Evolutionary conservation across 2,113 vertebrate genomes (phyloP).

Genomic region (Bos taurus): DNA sequence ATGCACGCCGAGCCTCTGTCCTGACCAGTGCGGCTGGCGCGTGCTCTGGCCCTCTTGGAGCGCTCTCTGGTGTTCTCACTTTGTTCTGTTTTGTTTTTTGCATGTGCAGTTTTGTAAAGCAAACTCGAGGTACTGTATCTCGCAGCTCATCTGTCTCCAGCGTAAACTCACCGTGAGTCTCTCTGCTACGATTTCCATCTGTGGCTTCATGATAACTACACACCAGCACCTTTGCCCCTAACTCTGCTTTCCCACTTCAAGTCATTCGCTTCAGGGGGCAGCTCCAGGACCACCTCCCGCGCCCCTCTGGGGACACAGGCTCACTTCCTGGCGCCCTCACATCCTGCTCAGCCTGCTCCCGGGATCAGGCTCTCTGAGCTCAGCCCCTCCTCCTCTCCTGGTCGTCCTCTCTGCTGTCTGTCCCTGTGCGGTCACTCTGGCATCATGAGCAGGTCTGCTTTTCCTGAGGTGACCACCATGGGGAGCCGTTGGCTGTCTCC

Average conservation of each 20-base stretch:
- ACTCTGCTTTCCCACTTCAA: slow-evolving; percentile 36
- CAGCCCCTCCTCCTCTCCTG: not conserved
- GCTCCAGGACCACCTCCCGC: slow-evolving; percentile 54
- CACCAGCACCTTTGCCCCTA: slow-evolving; percentile 35
- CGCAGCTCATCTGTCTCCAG: slow-evolving; percentile 97
- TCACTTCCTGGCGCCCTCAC: not conserved
- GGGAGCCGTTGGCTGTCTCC: not conserved
- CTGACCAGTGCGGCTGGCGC: not conserved
- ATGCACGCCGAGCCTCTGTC: slow-evolving; percentile 27
- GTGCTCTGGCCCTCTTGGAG: slow-evolving; percentile 67
- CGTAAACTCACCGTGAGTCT: slow-evolving; percentile 97
- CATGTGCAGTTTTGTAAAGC: slow-evolving; percentile 99
- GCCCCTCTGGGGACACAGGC: slow-evolving; percentile 54
- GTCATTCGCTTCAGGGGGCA: slow-evolving; percentile 72
- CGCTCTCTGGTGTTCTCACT: slow-evolving; percentile 85
- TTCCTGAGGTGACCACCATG: not conserved
- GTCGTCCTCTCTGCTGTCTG: not conserved
- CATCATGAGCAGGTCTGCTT: not conserved
- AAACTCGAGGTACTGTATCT: slow-evolving; percentile 93
- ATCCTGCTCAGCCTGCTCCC: not conserved
- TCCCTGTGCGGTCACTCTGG: not conserved
- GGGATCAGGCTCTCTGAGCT: not conserved
- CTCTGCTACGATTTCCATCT: slow-evolving; percentile 82
- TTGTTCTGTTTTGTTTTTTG: slow-evolving; percentile 87
- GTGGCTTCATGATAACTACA: slow-evolving; percentile 71